phyloP scores from a whole-genome alignment of 2,888 invertebrate genomes.

The Ectemnius cavifrons region DNA sequence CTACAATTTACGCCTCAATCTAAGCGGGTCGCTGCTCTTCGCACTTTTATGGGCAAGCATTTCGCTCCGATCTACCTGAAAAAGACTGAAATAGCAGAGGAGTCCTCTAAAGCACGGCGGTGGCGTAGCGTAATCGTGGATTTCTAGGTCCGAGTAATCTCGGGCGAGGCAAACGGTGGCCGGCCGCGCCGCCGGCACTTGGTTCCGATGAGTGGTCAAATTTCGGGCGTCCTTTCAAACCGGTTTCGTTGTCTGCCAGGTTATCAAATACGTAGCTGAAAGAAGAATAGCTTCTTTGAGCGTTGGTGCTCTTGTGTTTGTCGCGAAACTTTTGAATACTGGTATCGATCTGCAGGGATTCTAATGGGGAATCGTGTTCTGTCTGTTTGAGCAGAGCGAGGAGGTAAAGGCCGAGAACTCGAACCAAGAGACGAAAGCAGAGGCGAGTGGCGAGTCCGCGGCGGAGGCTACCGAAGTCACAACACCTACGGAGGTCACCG shows the following conservation, averaged over 20 bases:
- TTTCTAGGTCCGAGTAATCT: no score
- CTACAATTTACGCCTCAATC: slow-evolving; percentile 10
- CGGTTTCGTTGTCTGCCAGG: no score
- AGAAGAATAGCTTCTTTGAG: no score
- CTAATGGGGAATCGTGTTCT: not conserved
- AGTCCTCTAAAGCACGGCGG: no score
- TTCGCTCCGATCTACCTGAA: not conserved
- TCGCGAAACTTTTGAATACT: not conserved
- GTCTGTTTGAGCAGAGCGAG: slow-evolving; percentile 55
- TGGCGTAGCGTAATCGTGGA: no score
- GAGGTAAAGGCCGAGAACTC: slow-evolving; percentile 64
- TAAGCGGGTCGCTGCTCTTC: not conserved
- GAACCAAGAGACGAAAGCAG: slow-evolving; percentile 65
- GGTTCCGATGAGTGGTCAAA: no score
- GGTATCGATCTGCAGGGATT: not conserved
- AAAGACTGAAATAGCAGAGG: no score
- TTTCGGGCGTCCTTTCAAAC: no score
- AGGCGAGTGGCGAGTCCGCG: slow-evolving; percentile 67
- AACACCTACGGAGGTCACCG: slow-evolving; percentile 73
- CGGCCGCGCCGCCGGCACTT: no score
- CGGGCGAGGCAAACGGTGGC: no score
- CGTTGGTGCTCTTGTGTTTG: no score
- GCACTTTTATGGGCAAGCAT: slow-evolving; percentile 1
- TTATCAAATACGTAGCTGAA: no score
- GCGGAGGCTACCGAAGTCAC: slow-evolving; percentile 72